phyloP scores from a whole-genome alignment of 1,140 invertebrate species.

The Sitobion miscanthi region DNA sequence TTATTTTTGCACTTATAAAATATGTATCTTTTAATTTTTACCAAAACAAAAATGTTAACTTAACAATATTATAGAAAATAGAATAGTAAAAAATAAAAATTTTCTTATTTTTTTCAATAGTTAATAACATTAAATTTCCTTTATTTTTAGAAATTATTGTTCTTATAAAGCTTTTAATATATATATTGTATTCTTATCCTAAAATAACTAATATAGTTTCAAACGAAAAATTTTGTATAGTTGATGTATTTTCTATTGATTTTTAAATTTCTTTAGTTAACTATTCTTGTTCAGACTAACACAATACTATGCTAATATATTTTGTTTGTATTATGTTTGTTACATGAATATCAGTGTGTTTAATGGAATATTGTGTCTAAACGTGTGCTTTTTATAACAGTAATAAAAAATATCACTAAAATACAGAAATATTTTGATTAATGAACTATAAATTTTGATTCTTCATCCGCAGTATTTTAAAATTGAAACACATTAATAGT shows the following conservation, averaged over 20 bases:
- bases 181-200: background rate
- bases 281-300: background rate
- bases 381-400: background rate
- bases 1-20: background rate
- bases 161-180: background rate
- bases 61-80: background rate
- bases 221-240: background rate
- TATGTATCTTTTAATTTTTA: background rate
- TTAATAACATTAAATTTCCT: background rate
- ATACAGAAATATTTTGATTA: background rate
- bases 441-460: background rate
- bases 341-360: background rate
- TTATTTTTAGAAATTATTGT: background rate
- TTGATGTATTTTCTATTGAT: background rate
- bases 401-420: background rate
- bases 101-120: background rate
- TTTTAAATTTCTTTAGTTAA: background rate
- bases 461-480: background rate
- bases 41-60: background rate
- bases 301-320: background rate
- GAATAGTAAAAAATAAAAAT: background rate
- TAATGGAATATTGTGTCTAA: background rate
- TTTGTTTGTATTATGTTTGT: background rate
- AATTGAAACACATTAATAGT: background rate
- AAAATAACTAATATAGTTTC: background rate